A percentile compares a stretch with the other conserved stretches of the same genome.
phyloP scores from a whole-genome alignment of 2,113 vertebrate genomes.

The Corydoras sp. region DNA sequence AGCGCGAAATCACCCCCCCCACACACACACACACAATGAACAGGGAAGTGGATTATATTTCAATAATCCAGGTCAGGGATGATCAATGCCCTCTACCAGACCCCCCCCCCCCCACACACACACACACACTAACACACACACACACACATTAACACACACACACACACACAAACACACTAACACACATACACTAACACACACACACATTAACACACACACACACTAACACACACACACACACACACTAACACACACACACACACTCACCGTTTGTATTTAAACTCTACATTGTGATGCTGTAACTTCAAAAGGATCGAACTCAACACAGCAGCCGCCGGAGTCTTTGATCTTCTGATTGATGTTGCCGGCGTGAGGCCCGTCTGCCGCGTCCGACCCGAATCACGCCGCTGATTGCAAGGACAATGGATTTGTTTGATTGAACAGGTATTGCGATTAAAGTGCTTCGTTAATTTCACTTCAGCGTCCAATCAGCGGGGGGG shows the following conservation, averaged over 20 bases:
- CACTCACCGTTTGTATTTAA: too few relatives aligned
- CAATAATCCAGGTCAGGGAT: constrained; percentile 49
- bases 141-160: too few relatives aligned
- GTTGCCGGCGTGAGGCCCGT: neutral
- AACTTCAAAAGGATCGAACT: neutral
- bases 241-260: too few relatives aligned
- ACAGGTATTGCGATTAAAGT: constrained; percentile 29
- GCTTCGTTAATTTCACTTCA: constrained; percentile 42
- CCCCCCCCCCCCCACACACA: too few relatives aligned
- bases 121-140: too few relatives aligned
- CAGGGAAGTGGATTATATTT: constrained; percentile 49
- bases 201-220: too few relatives aligned
- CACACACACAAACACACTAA: too few relatives aligned
- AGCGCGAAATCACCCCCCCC: too few relatives aligned
- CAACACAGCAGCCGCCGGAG: neutral
- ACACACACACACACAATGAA: too few relatives aligned
- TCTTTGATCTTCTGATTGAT: neutral
- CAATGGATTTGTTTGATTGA: constrained; percentile 37
- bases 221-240: too few relatives aligned
- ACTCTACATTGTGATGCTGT: neutral
- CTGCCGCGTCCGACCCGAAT: constrained; percentile 18
- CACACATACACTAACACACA: too few relatives aligned
- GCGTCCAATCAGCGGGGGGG: constrained; percentile 37
- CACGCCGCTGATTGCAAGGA: constrained; percentile 40
- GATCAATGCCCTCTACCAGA: too few relatives aligned